phyloP scores from a whole-genome alignment of 2,888 invertebrate genomes.

The Plusia festucae region DNA sequence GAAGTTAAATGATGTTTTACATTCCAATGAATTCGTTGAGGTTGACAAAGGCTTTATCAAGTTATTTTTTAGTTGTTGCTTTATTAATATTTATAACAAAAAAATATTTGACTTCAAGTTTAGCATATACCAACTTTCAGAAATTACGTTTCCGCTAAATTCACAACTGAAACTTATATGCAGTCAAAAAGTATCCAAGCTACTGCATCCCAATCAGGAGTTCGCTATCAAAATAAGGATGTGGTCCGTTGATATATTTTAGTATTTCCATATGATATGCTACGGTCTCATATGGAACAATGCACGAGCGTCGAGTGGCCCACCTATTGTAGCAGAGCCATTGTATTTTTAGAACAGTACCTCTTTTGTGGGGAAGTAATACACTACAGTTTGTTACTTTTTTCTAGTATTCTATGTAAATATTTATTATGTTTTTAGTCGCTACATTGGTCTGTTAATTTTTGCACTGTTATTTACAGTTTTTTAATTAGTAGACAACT shows the following conservation, averaged over 20 bases:
- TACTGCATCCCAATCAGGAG: not conserved
- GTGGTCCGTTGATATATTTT: conserved; percentile 7
- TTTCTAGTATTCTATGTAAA: conserved; percentile 21
- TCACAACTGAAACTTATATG: no score
- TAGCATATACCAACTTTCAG: no score
- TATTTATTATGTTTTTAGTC: conserved; percentile 18
- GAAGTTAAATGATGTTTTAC: not conserved
- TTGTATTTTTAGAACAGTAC: conserved; percentile 58
- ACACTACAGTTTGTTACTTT: conserved; percentile 36
- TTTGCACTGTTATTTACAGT: not conserved
- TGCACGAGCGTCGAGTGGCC: conserved; percentile 37
- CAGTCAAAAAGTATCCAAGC: no score
- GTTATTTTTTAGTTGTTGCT: no score
- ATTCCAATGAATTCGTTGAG: not conserved
- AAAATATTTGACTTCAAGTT: no score
- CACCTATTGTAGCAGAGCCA: conserved; percentile 44
- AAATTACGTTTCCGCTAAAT: no score
- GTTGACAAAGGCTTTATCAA: not conserved
- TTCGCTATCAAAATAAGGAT: not conserved
- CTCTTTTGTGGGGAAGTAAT: conserved; percentile 53
- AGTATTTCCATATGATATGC: not conserved
- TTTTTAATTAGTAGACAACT: not conserved
- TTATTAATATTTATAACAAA: no score
- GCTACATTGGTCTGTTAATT: conserved; percentile 6
- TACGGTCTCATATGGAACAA: conserved; percentile 44